Base-by-base conservation (phyloP, 1,140 invertebrate species). In the Bombus waltoni region DNA sequence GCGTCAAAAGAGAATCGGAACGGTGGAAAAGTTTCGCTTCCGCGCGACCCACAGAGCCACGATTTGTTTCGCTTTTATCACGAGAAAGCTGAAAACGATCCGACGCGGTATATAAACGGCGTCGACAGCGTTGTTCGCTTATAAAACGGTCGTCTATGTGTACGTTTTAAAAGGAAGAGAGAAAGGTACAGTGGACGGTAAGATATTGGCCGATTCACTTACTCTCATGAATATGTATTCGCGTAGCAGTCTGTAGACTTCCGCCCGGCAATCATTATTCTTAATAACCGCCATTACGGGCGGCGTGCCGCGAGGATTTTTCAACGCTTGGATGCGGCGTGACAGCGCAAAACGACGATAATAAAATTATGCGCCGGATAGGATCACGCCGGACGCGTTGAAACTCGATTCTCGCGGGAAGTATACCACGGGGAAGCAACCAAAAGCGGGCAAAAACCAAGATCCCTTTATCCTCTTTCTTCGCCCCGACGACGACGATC, bases 171-270 rank as follows among this genome's bases (percentile, higher is more conserved):
- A 59, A 70, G 47, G 38, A 38, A 44, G 25, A 65, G 84, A 57
- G 38, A 42, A 25, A 57, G 44, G 10, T 18, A 53, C 15, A 9
- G 71, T 5, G 22, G 32, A 42, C 2, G 88, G 78, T 80, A 83
- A 90, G 89, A 90, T 85, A 90, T 89, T 79, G 86, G 82, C 40
- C 86, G 88, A 90, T 90, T 90, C 89, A 90, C 89, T 90, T 90
- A 90, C 80, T 75, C 86, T 90, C 89, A 90, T 90, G 88, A 90
- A 90, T 90, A 90, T 90, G 88, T 88, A 90, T 90, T 81, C 79
- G 42, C 68, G 65, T 85, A 68, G 73, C 82, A 82, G 89, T 85
- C 78, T 79, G 79, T 82, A 65, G 84, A 74, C 78, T 82, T 90
- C 85, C 88, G 86, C 74, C 66, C 71, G 62, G 87, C 89, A 90